These are phyloP conservation scores for Cyprinus carpio DNA, from an alignment of 2,113 vertebrate genomes.

Conservation along the genomic window DNA sequence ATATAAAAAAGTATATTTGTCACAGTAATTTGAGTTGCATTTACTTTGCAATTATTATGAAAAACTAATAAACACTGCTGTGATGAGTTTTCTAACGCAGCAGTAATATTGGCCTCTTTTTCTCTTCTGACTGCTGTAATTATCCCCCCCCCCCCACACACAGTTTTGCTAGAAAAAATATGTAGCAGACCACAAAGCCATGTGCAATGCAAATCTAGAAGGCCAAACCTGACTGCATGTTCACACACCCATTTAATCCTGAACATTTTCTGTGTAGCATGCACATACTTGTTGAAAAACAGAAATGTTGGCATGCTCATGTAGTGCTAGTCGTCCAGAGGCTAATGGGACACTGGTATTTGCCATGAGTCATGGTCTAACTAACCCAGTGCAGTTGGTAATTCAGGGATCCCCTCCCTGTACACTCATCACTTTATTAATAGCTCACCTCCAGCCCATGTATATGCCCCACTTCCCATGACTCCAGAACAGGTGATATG, in stretches of 20 bases:
- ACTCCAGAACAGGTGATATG: slow-evolving; percentile 1
- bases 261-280: background rate
- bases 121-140: background rate
- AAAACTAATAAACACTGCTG: background rate
- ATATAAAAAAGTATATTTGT: too few relatives aligned
- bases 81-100: background rate
- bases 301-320: background rate
- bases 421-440: slow-evolving; percentile 49
- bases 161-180: background rate
- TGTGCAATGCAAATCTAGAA: background rate
- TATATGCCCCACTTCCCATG: slow-evolving; percentile 22
- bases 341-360: background rate
- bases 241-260: background rate
- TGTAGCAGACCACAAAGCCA: background rate
- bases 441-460: slow-evolving; percentile 39
- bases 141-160: background rate
- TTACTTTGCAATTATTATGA: background rate
- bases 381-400: slow-evolving; percentile 38
- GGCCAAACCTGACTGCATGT: background rate
- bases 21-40: background rate
- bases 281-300: background rate
- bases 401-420: slow-evolving; percentile 51
- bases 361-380: slow-evolving; percentile 38
- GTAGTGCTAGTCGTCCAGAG: background rate
- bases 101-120: background rate